Conservation (phyloP, 2,888 invertebrate genomes). For the Agrochola litura region DNA sequence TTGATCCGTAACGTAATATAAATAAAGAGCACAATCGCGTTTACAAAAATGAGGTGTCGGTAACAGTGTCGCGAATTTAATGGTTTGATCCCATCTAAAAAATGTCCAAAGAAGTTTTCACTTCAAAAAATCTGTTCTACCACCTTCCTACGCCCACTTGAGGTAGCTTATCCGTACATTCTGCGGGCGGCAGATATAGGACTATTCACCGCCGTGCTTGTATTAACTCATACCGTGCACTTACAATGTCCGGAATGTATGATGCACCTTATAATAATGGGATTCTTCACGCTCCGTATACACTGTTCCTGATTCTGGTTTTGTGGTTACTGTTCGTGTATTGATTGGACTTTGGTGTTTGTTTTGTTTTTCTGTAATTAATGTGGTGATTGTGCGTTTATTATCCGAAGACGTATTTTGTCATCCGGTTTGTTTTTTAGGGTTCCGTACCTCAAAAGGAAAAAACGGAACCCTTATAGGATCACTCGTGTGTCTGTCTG, state of each 20-base stretch:
- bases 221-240: conserved; percentile 69
- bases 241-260: conserved; percentile 65
- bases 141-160: conserved; percentile 41
- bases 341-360: conserved; percentile 44
- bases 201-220: conserved; percentile 63
- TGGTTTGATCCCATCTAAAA: too few relatives aligned
- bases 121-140: conserved; percentile 36
- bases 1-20: too few relatives aligned
- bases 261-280: conserved; percentile 67
- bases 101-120: too few relatives aligned
- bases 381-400: neutral
- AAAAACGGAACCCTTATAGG: too few relatives aligned
- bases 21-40: too few relatives aligned
- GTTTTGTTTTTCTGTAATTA: conserved; percentile 1
- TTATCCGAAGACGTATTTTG: neutral
- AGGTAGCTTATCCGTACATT: conserved; percentile 69
- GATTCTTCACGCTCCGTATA: conserved; percentile 65
- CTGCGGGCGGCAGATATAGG: conserved; percentile 67
- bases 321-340: conserved; percentile 38
- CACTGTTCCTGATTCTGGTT: conserved; percentile 50
- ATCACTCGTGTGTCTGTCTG: too few relatives aligned
- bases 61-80: too few relatives aligned
- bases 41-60: too few relatives aligned
- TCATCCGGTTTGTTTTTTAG: neutral
- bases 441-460: too few relatives aligned